Conservation (phyloP, 2,888 invertebrate species). For the Acronicta alni region DNA sequence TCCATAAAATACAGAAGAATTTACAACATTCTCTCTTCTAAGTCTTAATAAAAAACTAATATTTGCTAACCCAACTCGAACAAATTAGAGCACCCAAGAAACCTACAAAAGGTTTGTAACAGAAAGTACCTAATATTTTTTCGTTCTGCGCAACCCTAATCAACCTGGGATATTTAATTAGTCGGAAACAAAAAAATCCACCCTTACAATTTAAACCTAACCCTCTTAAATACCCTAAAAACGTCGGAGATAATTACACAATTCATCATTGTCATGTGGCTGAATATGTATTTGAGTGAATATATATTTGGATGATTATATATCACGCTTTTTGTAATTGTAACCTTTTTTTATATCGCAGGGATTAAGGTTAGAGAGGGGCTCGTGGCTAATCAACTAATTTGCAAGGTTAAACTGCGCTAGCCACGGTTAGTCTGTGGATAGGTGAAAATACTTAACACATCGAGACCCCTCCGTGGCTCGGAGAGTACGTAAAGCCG, state of each 20-base stretch:
- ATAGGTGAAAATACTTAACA: no score
- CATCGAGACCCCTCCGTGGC: no score
- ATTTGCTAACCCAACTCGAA: constrained; percentile 41
- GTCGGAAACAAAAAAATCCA: constrained; percentile 48
- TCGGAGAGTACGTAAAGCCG: no score
- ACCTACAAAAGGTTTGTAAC: constrained; percentile 26
- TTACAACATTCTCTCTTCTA: no score
- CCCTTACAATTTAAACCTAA: constrained; percentile 53
- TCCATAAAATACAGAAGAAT: no score
- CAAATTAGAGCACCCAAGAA: constrained; percentile 39
- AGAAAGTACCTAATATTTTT: constrained; percentile 49
- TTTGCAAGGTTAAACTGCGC: no score
- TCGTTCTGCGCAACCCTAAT: constrained; percentile 52
- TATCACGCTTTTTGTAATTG: constrained; percentile 48
- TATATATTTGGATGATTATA: constrained; percentile 42
- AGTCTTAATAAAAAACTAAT: constrained; percentile 20
- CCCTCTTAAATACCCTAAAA: constrained; percentile 62
- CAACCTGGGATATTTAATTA: constrained; percentile 57
- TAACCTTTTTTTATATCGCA: constrained; percentile 34
- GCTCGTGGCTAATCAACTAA: no score
- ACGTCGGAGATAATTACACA: constrained; percentile 67
- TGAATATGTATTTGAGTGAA: constrained; percentile 44
- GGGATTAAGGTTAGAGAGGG: constrained; percentile 36
- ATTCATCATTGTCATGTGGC: constrained; percentile 66
- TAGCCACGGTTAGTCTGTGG: no score